Base-by-base conservation (phyloP, 1,140 invertebrate species). In the Pristionchus pacificus region DNA sequence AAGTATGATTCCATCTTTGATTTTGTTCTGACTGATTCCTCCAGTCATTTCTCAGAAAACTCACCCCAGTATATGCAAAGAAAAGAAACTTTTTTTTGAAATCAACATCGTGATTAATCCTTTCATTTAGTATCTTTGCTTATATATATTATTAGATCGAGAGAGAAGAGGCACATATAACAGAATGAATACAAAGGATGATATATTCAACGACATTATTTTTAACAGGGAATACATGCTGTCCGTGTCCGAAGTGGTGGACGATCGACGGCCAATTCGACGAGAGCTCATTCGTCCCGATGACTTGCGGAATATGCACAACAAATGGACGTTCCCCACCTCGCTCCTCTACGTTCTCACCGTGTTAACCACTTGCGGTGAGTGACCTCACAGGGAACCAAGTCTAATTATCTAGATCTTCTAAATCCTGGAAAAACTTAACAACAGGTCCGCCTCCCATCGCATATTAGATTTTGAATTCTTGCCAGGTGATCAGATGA, bases 311-410 rank as follows among this genome's bases (percentile, higher is more conserved):
- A 84, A 83, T 69, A 82, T 84, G 69, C 80, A 84, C 57, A 84
- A 83, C 49, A 83, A 84, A 68, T 83, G 81, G 81, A 83, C 81
- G 15, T 83, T 83, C 64, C 82, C 82, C 3, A 83, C 81, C 2
- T 75, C 79, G 57, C 59, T 82, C 14, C 73, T 83, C 1, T 83
- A 83, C 65, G 82, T 84, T 27, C 67, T 83, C 1, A 83, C 81
- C 57, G 81, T 83, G 2, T 62, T 83, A 32, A 83, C 81, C 13
- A 84, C 81, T 77, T 83, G 81, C 72, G 81, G 81, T 81, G 49
- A n/a, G 74, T 38, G 68, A 61, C 61, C 38, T 32, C 28, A 49
- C 31, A 25, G 25, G 25, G 6, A 65, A 29, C n/a, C 13, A 63
- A 6, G 29, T 55, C 19, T n/a, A n/a, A n/a, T n/a, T n/a, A n/a